These are phyloP conservation scores for Nothocercus julius DNA, from an alignment of 2,113 vertebrate species.

Conservation along the genomic window DNA sequence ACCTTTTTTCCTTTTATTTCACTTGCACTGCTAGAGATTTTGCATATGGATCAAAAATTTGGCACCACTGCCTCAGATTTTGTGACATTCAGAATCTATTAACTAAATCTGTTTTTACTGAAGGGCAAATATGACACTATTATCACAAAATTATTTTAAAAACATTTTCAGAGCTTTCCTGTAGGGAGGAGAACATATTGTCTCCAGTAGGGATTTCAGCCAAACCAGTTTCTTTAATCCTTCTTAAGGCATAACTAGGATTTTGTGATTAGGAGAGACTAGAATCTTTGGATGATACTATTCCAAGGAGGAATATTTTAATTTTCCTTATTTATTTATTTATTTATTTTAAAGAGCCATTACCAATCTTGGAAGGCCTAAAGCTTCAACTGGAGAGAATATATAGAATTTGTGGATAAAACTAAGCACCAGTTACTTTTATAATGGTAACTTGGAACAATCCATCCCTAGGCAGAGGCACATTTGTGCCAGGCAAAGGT, in stretches of 20 bases:
- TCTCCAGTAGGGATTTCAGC: conserved; percentile 12
- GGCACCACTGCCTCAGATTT: rapidly evolving
- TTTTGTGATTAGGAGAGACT: conserved; percentile 15
- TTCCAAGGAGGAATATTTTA: background rate
- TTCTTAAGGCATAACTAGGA: background rate
- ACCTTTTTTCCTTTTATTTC: rapidly evolving
- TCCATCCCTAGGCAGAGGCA: background rate
- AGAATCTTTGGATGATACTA: background rate
- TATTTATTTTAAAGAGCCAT: background rate
- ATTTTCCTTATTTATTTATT: background rate
- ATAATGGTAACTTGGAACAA: background rate
- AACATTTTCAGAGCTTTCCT: background rate
- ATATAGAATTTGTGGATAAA: background rate
- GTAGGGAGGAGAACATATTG: background rate
- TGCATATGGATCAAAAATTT: background rate
- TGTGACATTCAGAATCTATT: background rate
- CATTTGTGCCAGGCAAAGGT: background rate
- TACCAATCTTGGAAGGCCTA: background rate
- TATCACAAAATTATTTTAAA: background rate
- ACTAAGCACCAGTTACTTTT: rapidly evolving
- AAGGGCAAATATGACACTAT: background rate
- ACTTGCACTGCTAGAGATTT: background rate
- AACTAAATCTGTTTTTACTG: background rate
- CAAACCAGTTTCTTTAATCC: background rate
- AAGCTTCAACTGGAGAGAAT: background rate